These are phyloP conservation scores for Watsonalla binaria DNA, from an alignment of 2,888 invertebrate genomes.

Conservation along the genomic window DNA sequence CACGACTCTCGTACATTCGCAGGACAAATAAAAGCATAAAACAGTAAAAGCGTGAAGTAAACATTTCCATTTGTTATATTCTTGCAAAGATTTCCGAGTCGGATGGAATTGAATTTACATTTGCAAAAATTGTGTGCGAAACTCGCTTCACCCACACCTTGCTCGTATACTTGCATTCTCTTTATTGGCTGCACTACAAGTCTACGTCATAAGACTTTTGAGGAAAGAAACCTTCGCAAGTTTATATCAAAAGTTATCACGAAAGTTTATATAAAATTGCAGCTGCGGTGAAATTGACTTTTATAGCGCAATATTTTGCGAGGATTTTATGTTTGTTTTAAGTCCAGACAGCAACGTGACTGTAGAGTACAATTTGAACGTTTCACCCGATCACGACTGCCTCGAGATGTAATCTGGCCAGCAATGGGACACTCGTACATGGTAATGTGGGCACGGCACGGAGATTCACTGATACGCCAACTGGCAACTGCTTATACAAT, in stretches of 20 bases:
- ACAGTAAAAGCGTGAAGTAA: constrained; percentile 38
- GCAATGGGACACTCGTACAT: constrained; percentile 45
- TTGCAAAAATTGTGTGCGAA: constrained; percentile 34
- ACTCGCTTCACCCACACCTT: constrained; percentile 44
- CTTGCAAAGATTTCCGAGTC: constrained; percentile 48
- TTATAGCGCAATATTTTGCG: constrained; percentile 56
- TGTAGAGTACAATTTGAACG: constrained; percentile 40
- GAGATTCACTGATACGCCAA: constrained; percentile 26
- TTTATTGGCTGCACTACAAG: constrained; percentile 35
- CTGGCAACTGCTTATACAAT: constrained; percentile 35
- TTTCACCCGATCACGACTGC: constrained; percentile 61
- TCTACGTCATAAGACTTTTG: constrained; percentile 23
- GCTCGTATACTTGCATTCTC: constrained; percentile 38
- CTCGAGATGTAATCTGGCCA: constrained; percentile 47
- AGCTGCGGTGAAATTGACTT: constrained; percentile 41
- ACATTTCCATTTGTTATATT: constrained; percentile 47
- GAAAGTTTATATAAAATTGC: constrained; percentile 31
- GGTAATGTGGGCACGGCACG: constrained; percentile 32
- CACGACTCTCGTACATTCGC: constrained; percentile 16
- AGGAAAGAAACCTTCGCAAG: constrained; percentile 19
- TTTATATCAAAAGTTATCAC: constrained; percentile 25
- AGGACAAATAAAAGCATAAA: constrained; percentile 36
- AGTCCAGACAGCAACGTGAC: constrained; percentile 63
- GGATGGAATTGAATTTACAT: constrained; percentile 49
- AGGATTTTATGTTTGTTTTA: constrained; percentile 39